Conservation (phyloP, 1,140 invertebrate species). For the Trichoplusia ni region DNA sequence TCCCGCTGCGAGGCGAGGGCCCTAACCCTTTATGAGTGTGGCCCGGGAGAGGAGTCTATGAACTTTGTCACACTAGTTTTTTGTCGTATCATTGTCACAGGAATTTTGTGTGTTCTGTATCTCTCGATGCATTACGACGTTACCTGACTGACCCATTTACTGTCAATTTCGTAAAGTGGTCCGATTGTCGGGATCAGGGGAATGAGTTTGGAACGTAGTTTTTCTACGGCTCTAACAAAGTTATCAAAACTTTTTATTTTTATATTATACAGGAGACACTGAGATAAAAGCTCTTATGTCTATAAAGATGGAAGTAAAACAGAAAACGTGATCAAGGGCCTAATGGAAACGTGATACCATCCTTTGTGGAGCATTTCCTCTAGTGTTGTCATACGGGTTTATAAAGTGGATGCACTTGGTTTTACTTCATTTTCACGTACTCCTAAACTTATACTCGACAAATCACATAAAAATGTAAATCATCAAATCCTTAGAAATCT, state of each 20-base stretch:
- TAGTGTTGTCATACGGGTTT: slow-evolving; percentile 22
- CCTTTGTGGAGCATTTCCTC: slow-evolving; percentile 18
- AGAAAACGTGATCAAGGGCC: slow-evolving; percentile 23
- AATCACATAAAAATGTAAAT: no score
- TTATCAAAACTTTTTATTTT: neutral
- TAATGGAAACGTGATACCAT: slow-evolving; percentile 30
- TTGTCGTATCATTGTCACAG: slow-evolving; percentile 48
- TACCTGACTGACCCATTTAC: slow-evolving; percentile 22
- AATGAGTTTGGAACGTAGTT: neutral
- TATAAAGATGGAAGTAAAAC: slow-evolving; percentile 3
- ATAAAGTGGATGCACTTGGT: neutral
- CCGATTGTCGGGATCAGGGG: neutral
- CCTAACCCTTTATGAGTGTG: slow-evolving; percentile 63
- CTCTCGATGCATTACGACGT: slow-evolving; percentile 28
- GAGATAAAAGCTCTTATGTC: neutral
- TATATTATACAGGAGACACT: no score
- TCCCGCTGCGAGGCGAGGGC: slow-evolving; percentile 54
- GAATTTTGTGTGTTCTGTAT: slow-evolving; percentile 41
- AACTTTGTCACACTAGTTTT: slow-evolving; percentile 51
- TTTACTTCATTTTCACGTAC: slow-evolving; percentile 1
- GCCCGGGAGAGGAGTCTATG: slow-evolving; percentile 51
- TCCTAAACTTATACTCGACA: neutral
- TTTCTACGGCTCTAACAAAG: neutral
- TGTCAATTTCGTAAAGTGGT: slow-evolving; percentile 14
- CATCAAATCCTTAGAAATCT: no score